Percentiles rank a stretch among this genome's conserved stretches.
These are phyloP conservation scores for Belonocnema kinseyi DNA, from an alignment of 1,140 invertebrate genomes.

Conservation along the genomic window DNA sequence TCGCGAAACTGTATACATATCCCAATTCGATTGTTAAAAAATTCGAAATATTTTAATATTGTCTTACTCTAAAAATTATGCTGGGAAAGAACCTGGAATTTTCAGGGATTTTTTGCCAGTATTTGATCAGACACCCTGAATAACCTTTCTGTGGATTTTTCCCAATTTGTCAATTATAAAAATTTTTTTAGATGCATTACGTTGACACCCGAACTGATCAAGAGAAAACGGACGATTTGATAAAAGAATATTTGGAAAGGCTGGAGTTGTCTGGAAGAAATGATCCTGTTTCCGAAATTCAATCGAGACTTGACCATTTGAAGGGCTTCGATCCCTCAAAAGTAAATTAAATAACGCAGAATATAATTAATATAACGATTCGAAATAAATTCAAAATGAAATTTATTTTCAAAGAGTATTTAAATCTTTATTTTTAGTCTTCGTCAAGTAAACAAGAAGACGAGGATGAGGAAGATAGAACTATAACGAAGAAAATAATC, in stretches of 20 bases:
- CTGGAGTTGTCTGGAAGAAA: constrained; percentile 53
- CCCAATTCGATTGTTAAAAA: no score
- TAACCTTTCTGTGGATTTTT: not conserved
- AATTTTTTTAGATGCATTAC: constrained; percentile 57
- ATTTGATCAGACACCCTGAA: not conserved
- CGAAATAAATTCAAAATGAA: no score
- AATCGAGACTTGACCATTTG: constrained; percentile 54
- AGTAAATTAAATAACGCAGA: constrained; percentile 7
- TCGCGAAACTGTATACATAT: no score
- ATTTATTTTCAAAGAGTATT: no score
- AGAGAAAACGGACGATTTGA: constrained; percentile 68
- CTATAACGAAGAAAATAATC: constrained; percentile 62
- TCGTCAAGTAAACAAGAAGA: constrained; percentile 34
- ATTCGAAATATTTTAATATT: no score
- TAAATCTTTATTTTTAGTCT: not conserved
- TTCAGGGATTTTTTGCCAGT: no score
- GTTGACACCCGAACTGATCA: constrained; percentile 66
- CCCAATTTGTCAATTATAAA: constrained; percentile 31
- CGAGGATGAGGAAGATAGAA: constrained; percentile 57
- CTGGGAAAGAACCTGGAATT: no score
- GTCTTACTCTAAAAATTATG: no score
- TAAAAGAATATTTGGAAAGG: constrained; percentile 63
- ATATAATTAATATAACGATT: no score
- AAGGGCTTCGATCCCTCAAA: constrained; percentile 58
- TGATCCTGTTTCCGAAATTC: constrained; percentile 55